Evolutionary conservation across 1,140 invertebrate species (phyloP).

Genomic region (Phymorhynchus buccinoides): DNA sequence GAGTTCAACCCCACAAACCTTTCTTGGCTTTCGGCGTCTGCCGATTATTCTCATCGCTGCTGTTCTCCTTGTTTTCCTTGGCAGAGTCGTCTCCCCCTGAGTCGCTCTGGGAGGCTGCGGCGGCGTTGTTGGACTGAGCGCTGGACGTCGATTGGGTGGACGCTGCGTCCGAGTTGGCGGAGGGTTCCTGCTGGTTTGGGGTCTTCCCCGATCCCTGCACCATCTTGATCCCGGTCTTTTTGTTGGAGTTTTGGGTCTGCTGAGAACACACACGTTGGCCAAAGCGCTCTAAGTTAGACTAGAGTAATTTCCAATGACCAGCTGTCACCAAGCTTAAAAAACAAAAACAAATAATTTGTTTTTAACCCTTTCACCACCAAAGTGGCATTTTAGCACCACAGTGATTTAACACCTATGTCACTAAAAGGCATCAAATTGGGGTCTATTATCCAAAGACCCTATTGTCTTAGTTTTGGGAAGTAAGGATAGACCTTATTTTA

Average conservation of each 20-base stretch:
- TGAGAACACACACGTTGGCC: no score
- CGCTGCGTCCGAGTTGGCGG: background rate
- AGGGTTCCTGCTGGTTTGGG: background rate
- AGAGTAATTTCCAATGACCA: no score
- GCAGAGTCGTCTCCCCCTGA: constrained; percentile 71
- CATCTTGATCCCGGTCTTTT: constrained; percentile 24
- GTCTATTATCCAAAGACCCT: no score
- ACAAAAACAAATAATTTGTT: no score
- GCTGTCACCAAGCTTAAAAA: no score
- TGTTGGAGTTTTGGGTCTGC: constrained; percentile 45
- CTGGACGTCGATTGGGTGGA: background rate
- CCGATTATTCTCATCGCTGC: constrained; percentile 52
- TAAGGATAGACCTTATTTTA: no score
- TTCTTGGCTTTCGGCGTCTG: constrained; percentile 59
- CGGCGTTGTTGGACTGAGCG: constrained; percentile 15
- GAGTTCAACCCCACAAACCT: constrained; percentile 14
- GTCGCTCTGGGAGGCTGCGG: constrained; percentile 55
- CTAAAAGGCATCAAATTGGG: no score
- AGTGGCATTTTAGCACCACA: no score
- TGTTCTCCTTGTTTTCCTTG: constrained; percentile 70
- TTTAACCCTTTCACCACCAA: no score
- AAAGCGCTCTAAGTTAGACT: no score
- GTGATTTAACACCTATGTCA: no score
- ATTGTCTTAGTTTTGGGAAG: no score
- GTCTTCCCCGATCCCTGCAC: background rate